Percentiles rank a stretch among this genome's conserved stretches.
These are phyloP conservation scores for Pedicia rivosa DNA, from an alignment of 2,888 invertebrate species.

Conservation along the genomic window DNA sequence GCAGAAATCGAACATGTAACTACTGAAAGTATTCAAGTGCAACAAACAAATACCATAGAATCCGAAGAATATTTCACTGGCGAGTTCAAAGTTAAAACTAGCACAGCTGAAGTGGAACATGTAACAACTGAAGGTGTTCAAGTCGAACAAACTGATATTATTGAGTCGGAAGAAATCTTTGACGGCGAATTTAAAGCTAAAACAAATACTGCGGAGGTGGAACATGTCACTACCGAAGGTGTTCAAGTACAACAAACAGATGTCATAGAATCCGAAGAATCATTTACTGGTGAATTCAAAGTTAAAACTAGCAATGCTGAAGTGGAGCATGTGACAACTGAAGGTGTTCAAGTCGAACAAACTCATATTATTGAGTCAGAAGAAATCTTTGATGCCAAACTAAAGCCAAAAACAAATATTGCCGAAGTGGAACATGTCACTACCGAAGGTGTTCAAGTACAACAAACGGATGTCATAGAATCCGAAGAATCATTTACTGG, in stretches of 20 bases:
- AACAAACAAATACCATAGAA: conserved; percentile 7
- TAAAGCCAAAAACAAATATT: no score
- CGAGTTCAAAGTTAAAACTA: conserved; percentile 12
- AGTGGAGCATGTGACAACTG: no score
- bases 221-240: conserved; percentile 16
- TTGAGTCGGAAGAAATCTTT: conserved; percentile 20
- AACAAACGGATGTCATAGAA: no score
- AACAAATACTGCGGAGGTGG: conserved; percentile 18
- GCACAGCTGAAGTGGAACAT: conserved; percentile 16
- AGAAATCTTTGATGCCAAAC: no score
- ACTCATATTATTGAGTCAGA: no score
- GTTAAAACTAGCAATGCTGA: no score
- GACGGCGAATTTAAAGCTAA: conserved; percentile 13
- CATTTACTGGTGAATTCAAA: background rate
- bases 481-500: no score
- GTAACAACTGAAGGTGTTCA: conserved; percentile 8
- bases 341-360: no score
- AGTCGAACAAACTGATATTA: conserved; percentile 15
- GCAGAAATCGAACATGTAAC: conserved; percentile 5
- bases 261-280: background rate
- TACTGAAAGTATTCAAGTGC: background rate
- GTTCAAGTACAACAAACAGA: background rate
- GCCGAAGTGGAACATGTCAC: no score
- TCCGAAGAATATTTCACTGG: conserved; percentile 1
- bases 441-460: no score